Conservation (phyloP, 1,140 invertebrate genomes). For the Laodelphax striatellus region DNA sequence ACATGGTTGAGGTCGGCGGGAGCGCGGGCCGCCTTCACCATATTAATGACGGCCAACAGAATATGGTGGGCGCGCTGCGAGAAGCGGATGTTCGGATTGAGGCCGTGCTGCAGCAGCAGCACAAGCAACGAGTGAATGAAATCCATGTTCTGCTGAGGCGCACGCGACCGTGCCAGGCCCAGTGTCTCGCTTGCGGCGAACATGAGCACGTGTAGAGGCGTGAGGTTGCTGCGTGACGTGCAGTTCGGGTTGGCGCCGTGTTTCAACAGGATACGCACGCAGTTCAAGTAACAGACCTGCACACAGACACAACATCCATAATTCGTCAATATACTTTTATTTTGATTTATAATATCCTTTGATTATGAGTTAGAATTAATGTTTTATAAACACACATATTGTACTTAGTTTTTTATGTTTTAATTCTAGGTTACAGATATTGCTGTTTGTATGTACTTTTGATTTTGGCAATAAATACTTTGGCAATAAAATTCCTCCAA, state of each 20-base stretch:
- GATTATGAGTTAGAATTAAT: too few relatives aligned
- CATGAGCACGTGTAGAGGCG: conserved; percentile 57
- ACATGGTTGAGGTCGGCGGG: conserved; percentile 53
- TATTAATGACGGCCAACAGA: conserved; percentile 51
- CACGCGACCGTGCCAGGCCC: conserved; percentile 23
- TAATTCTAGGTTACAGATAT: too few relatives aligned
- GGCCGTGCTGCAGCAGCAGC: conserved; percentile 51
- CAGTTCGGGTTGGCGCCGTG: conserved; percentile 62
- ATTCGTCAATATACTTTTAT: too few relatives aligned
- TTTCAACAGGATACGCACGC: conserved; percentile 53
- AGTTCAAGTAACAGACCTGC: conserved; percentile 61
- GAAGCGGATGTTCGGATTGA: conserved; percentile 48
- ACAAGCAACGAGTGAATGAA: conserved; percentile 54
- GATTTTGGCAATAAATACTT: too few relatives aligned
- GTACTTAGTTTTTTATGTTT: too few relatives aligned
- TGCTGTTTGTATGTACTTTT: too few relatives aligned
- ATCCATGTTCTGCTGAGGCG: conserved; percentile 51
- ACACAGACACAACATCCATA: conserved; percentile 16
- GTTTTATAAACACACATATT: too few relatives aligned
- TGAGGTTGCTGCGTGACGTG: conserved; percentile 53
- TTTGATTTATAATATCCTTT: too few relatives aligned
- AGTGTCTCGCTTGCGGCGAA: conserved; percentile 60
- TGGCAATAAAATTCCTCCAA: too few relatives aligned
- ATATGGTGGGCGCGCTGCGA: conserved; percentile 48
- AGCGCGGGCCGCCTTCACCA: conserved; percentile 53